These are phyloP conservation scores for Diachrysia chrysitis DNA, from an alignment of 2,888 invertebrate species.

Conservation along the genomic window DNA sequence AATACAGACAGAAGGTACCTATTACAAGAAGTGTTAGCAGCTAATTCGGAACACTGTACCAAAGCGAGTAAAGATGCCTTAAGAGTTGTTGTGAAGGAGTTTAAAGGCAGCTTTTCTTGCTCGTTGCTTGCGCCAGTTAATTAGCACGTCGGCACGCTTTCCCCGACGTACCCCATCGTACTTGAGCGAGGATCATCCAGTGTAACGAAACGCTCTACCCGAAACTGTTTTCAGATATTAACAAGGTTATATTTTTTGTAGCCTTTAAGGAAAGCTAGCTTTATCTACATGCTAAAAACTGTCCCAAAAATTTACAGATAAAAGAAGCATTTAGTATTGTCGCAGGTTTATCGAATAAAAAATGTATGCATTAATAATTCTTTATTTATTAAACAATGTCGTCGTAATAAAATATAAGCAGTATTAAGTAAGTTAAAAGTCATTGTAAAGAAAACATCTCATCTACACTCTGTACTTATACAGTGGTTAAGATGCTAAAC, in stretches of 20 bases:
- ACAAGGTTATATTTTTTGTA: slow-evolving; percentile 18
- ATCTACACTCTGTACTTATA: not conserved
- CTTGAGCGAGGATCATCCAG: slow-evolving; percentile 56
- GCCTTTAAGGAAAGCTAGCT: slow-evolving; percentile 3
- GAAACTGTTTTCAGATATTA: slow-evolving; percentile 39
- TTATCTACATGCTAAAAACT: slow-evolving; percentile 7
- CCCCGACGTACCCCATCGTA: slow-evolving; percentile 48
- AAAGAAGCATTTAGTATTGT: not conserved
- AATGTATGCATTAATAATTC: no score
- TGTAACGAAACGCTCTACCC: slow-evolving; percentile 45
- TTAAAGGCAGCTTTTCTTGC: slow-evolving; percentile 64
- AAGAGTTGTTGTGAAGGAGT: slow-evolving; percentile 63
- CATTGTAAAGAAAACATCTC: not conserved
- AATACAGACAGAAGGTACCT: slow-evolving; percentile 29
- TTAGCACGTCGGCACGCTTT: slow-evolving; percentile 67
- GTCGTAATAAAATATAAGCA: no score
- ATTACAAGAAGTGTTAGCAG: slow-evolving; percentile 41
- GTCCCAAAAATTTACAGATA: not conserved
- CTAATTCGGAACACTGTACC: slow-evolving; percentile 50
- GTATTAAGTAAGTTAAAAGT: no score
- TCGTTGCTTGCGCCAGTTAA: slow-evolving; percentile 63
- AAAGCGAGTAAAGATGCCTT: slow-evolving; percentile 65
- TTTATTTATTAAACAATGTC: no score
- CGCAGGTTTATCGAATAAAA: no score
- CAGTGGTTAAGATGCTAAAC: not conserved